phyloP scores from a whole-genome alignment of 37 sponge, comb jelly and placozoan species.

The Trichoplax adhaerens region DNA sequence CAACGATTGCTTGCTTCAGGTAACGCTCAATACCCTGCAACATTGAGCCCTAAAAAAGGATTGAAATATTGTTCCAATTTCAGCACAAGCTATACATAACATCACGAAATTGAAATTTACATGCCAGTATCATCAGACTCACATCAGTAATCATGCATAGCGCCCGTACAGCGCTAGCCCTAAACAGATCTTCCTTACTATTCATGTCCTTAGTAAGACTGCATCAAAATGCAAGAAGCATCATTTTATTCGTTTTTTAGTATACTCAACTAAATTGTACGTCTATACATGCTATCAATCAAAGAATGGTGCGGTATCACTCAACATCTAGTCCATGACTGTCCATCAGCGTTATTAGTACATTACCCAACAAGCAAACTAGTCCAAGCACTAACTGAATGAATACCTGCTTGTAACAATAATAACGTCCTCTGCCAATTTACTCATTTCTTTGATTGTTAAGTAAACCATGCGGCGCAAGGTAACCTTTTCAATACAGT shows the following conservation, averaged over 20 bases:
- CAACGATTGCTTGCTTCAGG: conserved; percentile 96
- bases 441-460: conserved; percentile 68
- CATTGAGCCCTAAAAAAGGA: conserved; percentile 51
- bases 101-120: background rate
- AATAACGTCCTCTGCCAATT: conserved; percentile 83
- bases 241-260: no score
- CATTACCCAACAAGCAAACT: no score
- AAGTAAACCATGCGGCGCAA: conserved; percentile 72
- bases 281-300: background rate
- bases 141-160: conserved; percentile 83
- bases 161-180: conserved; percentile 72
- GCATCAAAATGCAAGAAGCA: background rate
- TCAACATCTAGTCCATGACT: no score
- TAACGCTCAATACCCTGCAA: conserved; percentile 88
- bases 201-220: conserved; percentile 95
- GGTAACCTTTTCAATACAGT: conserved; percentile 5
- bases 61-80: background rate
- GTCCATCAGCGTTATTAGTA: no score
- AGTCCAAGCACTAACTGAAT: background rate
- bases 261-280: background rate
- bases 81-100: conserved; percentile 1
- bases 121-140: conserved; percentile 3
- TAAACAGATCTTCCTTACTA: conserved; percentile 85
- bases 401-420: conserved; percentile 83
- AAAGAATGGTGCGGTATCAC: no score